Conservation (phyloP, 2,888 invertebrate species). For the Stegophylla sp. region DNA sequence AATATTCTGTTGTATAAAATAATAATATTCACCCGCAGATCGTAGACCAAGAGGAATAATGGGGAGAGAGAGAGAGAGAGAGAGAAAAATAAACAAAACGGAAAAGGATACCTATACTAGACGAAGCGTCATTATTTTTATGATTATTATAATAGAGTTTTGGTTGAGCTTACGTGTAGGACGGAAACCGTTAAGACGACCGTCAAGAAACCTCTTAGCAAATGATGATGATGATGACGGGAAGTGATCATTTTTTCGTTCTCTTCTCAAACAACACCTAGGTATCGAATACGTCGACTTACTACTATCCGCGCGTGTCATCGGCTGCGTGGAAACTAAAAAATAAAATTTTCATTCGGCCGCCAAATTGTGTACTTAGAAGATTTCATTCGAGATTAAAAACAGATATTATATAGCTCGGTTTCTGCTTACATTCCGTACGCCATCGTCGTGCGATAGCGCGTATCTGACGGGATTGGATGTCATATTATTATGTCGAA, state of each 20-base stretch:
- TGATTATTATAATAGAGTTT: background rate
- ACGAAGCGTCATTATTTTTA: background rate
- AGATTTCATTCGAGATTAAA: conserved; percentile 11
- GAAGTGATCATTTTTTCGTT: conserved; percentile 7
- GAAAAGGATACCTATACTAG: background rate
- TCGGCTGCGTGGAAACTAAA: conserved; percentile 1
- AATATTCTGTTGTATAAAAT: background rate
- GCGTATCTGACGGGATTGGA: no score
- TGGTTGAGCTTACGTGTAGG: conserved; percentile 35
- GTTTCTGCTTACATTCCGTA: no score
- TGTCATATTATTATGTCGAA: no score
- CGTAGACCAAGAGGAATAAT: background rate
- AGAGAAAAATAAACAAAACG: background rate
- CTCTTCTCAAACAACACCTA: background rate
- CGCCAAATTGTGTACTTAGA: background rate
- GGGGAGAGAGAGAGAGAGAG: background rate
- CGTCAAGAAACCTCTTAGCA: conserved; percentile 6
- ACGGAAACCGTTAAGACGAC: conserved; percentile 17
- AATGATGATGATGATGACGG: no score
- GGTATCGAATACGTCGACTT: conserved; percentile 2
- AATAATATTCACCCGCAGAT: no score
- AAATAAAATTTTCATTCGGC: no score
- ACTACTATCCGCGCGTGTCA: background rate
- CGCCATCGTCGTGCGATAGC: no score
- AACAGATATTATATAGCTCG: no score